phyloP scores from a whole-genome alignment of 2,113 vertebrate species.

The Tetraodon nigroviridis region DNA sequence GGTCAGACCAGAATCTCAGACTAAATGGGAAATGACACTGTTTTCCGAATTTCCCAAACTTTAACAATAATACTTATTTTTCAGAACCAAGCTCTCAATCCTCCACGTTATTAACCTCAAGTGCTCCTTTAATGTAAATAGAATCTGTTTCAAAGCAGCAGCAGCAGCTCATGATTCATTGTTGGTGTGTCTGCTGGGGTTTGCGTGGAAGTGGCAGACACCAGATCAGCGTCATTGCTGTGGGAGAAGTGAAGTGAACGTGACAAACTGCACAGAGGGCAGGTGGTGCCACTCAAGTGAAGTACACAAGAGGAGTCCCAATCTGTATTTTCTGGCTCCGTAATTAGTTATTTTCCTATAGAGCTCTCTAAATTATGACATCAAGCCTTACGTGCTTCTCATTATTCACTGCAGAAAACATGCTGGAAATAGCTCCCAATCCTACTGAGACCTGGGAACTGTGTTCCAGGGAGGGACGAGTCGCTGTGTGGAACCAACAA shows the following conservation, averaged over 20 bases:
- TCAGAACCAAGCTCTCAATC: constrained; percentile 10
- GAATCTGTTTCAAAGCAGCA: constrained; percentile 25
- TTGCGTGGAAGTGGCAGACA: constrained; percentile 49
- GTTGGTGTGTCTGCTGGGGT: constrained; percentile 44
- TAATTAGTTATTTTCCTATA: constrained; percentile 63
- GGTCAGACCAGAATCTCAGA: constrained; percentile 14
- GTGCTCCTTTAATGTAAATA: constrained; percentile 18
- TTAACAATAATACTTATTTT: neutral
- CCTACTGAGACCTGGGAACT: constrained; percentile 60
- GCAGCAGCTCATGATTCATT: constrained; percentile 24
- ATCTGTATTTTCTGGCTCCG: constrained; percentile 56
- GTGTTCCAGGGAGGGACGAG: constrained; percentile 58
- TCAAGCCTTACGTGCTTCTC: constrained; percentile 60
- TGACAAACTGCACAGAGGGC: constrained; percentile 58
- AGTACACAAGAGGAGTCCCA: constrained; percentile 73
- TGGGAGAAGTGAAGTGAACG: constrained; percentile 52
- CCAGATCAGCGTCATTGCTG: constrained; percentile 43
- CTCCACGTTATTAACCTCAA: constrained; percentile 1
- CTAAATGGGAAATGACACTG: constrained; percentile 2
- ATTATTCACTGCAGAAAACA: constrained; percentile 77
- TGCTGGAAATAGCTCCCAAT: constrained; percentile 64
- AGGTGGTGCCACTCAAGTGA: constrained; percentile 75
- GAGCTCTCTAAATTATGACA: constrained; percentile 63
- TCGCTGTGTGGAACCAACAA: constrained; percentile 70
- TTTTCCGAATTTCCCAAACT: constrained; percentile 11